phyloP scores from a whole-genome alignment of 2,888 invertebrate genomes.

The Gnatocerus cornutus region DNA sequence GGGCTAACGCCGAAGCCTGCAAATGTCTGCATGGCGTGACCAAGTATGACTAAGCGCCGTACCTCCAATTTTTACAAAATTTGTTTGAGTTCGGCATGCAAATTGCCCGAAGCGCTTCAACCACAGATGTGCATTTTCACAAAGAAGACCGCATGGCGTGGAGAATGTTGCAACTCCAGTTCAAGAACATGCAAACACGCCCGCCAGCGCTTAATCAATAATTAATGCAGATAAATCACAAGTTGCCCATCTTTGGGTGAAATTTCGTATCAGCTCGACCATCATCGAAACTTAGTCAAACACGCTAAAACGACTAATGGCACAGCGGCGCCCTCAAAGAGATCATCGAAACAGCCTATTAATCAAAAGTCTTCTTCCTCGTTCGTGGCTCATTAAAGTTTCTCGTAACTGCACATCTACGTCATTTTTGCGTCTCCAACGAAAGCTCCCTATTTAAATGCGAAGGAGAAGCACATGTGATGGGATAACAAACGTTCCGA shows the following conservation, averaged over 20 bases:
- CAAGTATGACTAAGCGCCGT: not conserved
- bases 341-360: conserved; percentile 33
- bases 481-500: conserved; percentile 18
- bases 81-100: conserved; percentile 32
- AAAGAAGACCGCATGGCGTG: conserved; percentile 46
- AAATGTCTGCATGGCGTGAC: not conserved
- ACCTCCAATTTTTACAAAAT: conserved; percentile 19
- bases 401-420: not conserved
- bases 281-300: conserved; percentile 37
- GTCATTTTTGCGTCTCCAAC: conserved; percentile 1
- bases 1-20: not conserved
- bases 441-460: not conserved
- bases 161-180: conserved; percentile 46
- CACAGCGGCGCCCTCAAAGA: conserved; percentile 40
- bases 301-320: conserved; percentile 39
- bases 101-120: conserved; percentile 26
- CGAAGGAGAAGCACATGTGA: conserved; percentile 8
- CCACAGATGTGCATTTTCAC: conserved; percentile 47
- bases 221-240: conserved; percentile 44
- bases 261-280: conserved; percentile 31
- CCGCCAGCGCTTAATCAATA: conserved; percentile 42
- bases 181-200: conserved; percentile 36
- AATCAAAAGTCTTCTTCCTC: conserved; percentile 37
- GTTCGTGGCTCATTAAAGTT: conserved; percentile 33
- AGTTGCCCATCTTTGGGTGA: conserved; percentile 38